Base-by-base conservation (phyloP, 2,797 vertebrate species). In the Bucorvus abyssinicus region DNA sequence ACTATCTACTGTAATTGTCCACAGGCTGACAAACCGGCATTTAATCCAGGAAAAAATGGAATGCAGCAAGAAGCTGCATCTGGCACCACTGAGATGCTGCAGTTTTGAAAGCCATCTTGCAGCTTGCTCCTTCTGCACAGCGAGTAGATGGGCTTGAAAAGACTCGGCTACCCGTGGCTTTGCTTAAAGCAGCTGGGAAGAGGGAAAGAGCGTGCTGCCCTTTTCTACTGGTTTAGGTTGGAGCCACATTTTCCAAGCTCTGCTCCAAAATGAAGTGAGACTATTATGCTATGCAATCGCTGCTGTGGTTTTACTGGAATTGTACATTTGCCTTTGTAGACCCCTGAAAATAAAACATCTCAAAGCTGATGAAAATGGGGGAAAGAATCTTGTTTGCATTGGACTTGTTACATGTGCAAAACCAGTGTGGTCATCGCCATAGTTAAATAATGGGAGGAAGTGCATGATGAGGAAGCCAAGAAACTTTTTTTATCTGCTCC, bases 1-100 rank as follows among this genome's bases (percentile, higher is more conserved):
- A 77, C 94, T 63, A 89, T 87, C 95, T 87, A 82, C 82, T 90
- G 63, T 94, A 95, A 96, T 95, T 96, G 96, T 94, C 95, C 95
- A 92, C 91, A 96, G 95, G 78, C 83, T 95, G 96, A 95, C 75
- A 87, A 96, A 94, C 34, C 9, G 69, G 96, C 71, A 84, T 78
- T 47, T 77, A 93, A 96, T 95, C 88, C 86, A 85, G 94, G 90
- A 95, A 87, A 92, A 97, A 61, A 49, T 65, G 76, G 74, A 9
- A 42, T 18, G 22, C 94, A 90, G 91, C 50, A 94, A 95, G 67
- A 88, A 86, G 67, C 10, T 79, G 27, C 67, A 73, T 94, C 87
- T 96, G 96, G 85, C 94, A 96, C 91, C 81, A 81, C 11, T 73
- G 95, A 96, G 89, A 84, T 69, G 68, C 86, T 96, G 91, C 87